A percentile compares a stretch with the other conserved stretches of the same genome.
phyloP scores from a whole-genome alignment of 2,113 vertebrate genomes.

The Clarias macrocephalus region DNA sequence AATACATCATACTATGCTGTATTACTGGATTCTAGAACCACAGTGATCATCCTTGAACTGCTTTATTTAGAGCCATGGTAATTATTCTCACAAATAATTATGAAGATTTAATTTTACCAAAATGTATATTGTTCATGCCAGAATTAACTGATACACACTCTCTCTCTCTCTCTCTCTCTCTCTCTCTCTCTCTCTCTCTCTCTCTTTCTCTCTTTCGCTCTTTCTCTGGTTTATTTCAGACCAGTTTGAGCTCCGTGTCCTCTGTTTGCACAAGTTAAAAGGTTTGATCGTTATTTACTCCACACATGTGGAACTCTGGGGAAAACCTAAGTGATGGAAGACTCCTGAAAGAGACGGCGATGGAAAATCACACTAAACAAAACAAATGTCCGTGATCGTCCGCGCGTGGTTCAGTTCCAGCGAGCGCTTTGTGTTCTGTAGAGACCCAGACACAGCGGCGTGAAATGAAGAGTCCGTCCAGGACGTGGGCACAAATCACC shows the following conservation, averaged over 20 bases:
- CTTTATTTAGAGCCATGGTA: no score
- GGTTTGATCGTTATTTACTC: not conserved
- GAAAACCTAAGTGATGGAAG: not conserved
- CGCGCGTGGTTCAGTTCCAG: not conserved
- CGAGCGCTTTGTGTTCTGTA: not conserved
- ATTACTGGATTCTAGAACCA: not conserved
- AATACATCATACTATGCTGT: no score
- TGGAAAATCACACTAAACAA: not conserved
- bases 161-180: conserved; percentile 15
- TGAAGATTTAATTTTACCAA: no score
- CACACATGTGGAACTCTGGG: not conserved
- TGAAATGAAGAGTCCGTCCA: not conserved
- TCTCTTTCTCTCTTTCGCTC: conserved; percentile 16
- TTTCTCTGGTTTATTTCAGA: not conserved
- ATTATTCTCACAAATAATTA: no score
- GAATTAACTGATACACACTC: not conserved
- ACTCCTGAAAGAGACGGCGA: not conserved
- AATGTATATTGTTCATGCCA: no score
- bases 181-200: conserved; percentile 7
- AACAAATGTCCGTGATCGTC: not conserved
- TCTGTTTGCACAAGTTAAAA: conserved; percentile 19
- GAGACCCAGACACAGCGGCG: not conserved
- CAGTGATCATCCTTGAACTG: no score
- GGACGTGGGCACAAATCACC: not conserved
- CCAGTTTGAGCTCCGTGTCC: not conserved